Base-by-base conservation (phyloP, 2,888 invertebrate genomes). In the Acleris emargana region DNA sequence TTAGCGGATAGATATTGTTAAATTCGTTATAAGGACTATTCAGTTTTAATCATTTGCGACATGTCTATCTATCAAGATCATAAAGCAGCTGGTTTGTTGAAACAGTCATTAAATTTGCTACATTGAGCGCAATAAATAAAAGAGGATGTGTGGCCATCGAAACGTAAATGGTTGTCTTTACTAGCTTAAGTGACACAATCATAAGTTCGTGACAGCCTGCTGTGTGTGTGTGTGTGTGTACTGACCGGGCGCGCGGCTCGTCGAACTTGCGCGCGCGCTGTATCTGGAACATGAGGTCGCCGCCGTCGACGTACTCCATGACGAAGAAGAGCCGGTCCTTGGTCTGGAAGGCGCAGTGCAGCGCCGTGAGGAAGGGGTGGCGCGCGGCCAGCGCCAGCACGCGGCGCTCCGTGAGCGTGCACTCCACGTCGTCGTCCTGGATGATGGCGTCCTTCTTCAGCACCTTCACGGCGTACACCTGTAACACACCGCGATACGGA, bases 251-350 rank as follows among this genome's bases (percentile, higher is more conserved):
- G 2, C 97, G 93, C 0, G 97, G 96, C 89, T 99, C 99, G 88
- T 99, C 99, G 92, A 99, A 99, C 93, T 99, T 99, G 70, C 99
- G 94, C 69, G 99, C 98, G 81, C 98, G 95, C 93, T 99, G 99
- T 76, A 99, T 99, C 95, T 99, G 99, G 94, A 99, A 99, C 99
- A 99, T 99, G 78, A 99, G 94, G 93, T 98, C 99, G 76, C 99
- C 99, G 74, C 99, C 99, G 90, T 99, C 85, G 61, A 99, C 99
- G 90, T 99, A 99, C 93, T 99, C 99, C 99, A 99, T 99, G 72
- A 99, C 99, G 93, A 99, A 99, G 94, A 99, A 99, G 73, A 99
- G 94, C 13, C 98, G 95, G 87, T 98, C 98, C 90, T 95, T 95
- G 64, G 99, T 99, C 93, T 99, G 99, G 94, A 99, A 99, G 93